phyloP scores from a whole-genome alignment of 2,113 vertebrate species.

The Leptodactylus fuscus region DNA sequence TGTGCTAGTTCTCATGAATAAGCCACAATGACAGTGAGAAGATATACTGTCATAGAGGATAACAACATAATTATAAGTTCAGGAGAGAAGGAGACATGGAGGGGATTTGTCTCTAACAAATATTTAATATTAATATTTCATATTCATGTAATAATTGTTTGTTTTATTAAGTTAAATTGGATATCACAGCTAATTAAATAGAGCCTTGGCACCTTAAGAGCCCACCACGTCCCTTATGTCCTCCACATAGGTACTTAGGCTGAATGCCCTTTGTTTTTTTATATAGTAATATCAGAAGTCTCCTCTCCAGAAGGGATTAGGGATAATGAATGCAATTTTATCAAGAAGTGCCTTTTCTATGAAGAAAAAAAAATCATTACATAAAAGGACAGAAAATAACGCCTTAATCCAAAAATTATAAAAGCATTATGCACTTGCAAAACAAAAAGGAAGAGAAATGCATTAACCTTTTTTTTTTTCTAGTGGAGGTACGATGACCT shows the following conservation, averaged over 20 bases:
- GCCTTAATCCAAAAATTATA: conserved; percentile 45
- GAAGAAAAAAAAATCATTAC: conserved; percentile 36
- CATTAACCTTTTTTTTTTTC: conserved; percentile 51
- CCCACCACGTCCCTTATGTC: neutral
- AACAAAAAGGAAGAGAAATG: conserved; percentile 37
- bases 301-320: conserved; percentile 42
- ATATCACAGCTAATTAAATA: neutral
- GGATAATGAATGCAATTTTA: conserved; percentile 53
- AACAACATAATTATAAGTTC: neutral
- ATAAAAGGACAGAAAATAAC: conserved; percentile 39
- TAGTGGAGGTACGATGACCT: neutral
- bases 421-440: conserved; percentile 39
- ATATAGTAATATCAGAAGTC: conserved; percentile 22
- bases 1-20: neutral
- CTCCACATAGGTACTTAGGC: conserved; percentile 19
- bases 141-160: neutral
- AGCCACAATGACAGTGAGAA: neutral
- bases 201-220: neutral
- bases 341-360: conserved; percentile 47
- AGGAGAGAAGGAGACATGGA: too few relatives aligned
- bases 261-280: conserved; percentile 32
- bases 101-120: neutral
- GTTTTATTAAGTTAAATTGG: neutral
- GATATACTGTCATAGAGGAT: neutral
- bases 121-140: too few relatives aligned